Evolutionary conservation across 2,113 vertebrate genomes (phyloP).

Genomic region (Notothenia coriiceps): DNA sequence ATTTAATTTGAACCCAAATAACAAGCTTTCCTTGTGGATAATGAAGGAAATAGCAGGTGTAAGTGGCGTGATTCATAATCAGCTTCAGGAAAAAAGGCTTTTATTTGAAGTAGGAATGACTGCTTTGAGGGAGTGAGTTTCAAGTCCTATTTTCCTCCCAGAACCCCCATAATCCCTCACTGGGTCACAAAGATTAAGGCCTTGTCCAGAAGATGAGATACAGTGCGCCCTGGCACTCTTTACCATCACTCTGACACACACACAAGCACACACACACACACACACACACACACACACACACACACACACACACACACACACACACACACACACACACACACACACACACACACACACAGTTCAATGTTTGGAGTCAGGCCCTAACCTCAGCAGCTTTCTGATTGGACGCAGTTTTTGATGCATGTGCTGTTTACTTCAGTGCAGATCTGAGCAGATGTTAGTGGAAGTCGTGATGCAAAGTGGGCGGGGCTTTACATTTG

Average conservation of each 20-base stretch:
- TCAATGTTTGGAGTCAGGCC: background rate
- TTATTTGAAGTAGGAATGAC: background rate
- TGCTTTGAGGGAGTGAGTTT: constrained; percentile 50
- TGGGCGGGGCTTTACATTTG: too few species aligned
- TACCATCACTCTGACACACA: constrained; percentile 40
- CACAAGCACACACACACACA: constrained; percentile 27
- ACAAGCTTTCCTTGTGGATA: background rate
- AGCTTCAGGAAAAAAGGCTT: background rate
- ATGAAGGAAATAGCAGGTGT: background rate
- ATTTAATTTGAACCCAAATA: too few species aligned
- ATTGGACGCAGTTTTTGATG: too few species aligned
- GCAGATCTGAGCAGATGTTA: too few species aligned
- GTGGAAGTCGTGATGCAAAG: too few species aligned
- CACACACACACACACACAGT: background rate
- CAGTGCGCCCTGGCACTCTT: constrained; percentile 71
- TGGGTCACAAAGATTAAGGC: constrained; percentile 80
- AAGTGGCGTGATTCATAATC: constrained; percentile 2
- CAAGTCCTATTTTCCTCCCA: constrained; percentile 43
- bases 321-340: background rate
- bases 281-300: constrained; percentile 15
- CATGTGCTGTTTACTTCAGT: too few species aligned
- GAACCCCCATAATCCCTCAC: constrained; percentile 74
- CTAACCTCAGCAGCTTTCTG: background rate
- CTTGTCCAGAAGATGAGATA: constrained; percentile 79
- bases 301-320: constrained; percentile 1